Evolutionary conservation across 2,888 invertebrate genomes (phyloP).

Genomic region (Hetaerina titia): DNA sequence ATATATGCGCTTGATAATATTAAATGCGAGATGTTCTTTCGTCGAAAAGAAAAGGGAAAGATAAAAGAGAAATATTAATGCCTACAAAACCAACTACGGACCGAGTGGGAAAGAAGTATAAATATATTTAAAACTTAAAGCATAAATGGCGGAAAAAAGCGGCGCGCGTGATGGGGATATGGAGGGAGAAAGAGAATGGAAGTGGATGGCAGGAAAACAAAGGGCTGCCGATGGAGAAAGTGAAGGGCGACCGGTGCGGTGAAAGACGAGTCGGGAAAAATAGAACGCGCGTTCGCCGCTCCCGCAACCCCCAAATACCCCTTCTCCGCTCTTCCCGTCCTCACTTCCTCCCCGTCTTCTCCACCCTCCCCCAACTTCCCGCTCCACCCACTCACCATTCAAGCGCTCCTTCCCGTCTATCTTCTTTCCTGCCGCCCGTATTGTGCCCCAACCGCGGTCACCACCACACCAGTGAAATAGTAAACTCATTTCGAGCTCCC

Average conservation of each 20-base stretch:
- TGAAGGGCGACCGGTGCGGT: background rate
- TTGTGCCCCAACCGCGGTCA: background rate
- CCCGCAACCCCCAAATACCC: background rate
- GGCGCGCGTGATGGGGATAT: background rate
- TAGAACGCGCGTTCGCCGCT: background rate
- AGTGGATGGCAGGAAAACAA: background rate
- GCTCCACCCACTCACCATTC: background rate
- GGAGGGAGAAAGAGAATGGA: background rate
- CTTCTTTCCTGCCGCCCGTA: background rate
- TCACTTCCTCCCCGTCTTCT: background rate
- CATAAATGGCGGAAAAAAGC: background rate
- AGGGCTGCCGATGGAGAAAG: slow-evolving; percentile 24
- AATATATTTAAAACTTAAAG: background rate
- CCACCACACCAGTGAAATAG: background rate
- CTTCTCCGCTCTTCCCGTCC: background rate
- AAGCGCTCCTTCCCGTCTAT: background rate
- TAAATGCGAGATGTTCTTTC: too few species aligned
- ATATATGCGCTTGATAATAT: too few species aligned
- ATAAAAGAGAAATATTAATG: background rate
- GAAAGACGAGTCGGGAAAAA: slow-evolving; percentile 27
- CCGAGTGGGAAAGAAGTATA: background rate
- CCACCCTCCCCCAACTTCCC: background rate
- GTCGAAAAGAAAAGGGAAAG: background rate
- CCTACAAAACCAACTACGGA: background rate
- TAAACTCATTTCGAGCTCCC: too few species aligned